Conservation (phyloP, 2,888 invertebrate species). For the Hirudinaria manillensis region DNA sequence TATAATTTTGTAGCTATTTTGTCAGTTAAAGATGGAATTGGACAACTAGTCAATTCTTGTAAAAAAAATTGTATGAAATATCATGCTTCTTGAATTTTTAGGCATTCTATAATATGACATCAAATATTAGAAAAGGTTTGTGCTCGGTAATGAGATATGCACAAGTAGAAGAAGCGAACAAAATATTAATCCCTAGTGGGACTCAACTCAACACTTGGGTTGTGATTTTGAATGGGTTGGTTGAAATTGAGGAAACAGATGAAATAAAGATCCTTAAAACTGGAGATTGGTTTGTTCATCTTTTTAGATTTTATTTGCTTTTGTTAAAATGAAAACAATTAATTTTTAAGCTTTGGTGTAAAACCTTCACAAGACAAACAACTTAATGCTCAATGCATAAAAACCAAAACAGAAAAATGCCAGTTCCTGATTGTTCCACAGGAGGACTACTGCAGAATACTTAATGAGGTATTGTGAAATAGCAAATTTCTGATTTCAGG, state of each 20-base stretch:
- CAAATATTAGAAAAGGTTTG: constrained; percentile 83
- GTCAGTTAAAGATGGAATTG: neutral
- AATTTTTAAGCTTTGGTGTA: constrained; percentile 76
- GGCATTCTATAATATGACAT: constrained; percentile 94
- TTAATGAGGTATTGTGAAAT: constrained; percentile 50
- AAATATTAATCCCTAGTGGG: constrained; percentile 93
- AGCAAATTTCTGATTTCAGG: constrained; percentile 68
- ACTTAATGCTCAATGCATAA: constrained; percentile 90
- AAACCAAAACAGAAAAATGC: constrained; percentile 91
- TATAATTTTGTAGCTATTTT: neutral
- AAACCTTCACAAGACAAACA: constrained; percentile 91
- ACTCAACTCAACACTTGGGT: constrained; percentile 99
- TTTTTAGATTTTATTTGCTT: neutral
- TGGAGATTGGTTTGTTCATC: constrained; percentile 65
- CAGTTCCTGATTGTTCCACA: constrained; percentile 98
- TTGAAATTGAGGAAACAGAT: constrained; percentile 74
- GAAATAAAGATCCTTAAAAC: constrained; percentile 77
- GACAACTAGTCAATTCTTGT: neutral
- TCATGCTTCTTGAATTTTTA: constrained; percentile 49
- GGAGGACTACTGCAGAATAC: constrained; percentile 82
- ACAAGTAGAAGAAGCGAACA: constrained; percentile 91
- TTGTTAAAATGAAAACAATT: neutral
- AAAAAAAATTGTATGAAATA: neutral
- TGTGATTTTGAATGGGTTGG: constrained; percentile 92
- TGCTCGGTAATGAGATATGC: constrained; percentile 91